Evolutionary conservation across 2,113 vertebrate genomes (phyloP).

Genomic region (Protobothrops flavoviridis): DNA sequence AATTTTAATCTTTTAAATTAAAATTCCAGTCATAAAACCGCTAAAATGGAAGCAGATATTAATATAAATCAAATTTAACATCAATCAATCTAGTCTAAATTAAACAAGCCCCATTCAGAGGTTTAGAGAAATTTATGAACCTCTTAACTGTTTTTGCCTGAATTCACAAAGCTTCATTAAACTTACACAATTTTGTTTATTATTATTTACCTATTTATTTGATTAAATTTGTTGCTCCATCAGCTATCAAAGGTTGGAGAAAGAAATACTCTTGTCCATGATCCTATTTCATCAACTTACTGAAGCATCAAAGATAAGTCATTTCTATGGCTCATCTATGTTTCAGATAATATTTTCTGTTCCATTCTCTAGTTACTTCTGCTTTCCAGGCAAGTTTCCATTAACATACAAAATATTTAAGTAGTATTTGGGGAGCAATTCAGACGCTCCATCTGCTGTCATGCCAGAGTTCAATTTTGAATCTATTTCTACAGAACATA

Average conservation of each 20-base stretch:
- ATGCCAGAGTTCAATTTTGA: not conserved
- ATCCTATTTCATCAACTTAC: not conserved
- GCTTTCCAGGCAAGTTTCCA: not conserved
- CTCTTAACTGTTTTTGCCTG: not conserved
- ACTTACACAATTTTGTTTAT: not conserved
- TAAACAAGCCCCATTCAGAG: not conserved
- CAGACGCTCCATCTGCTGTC: conserved; percentile 1
- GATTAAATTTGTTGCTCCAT: not conserved
- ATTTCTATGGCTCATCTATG: not conserved
- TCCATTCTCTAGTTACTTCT: not conserved
- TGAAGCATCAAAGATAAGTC: not conserved
- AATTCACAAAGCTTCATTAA: not conserved
- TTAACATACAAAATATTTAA: not conserved
- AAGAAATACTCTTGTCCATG: not conserved
- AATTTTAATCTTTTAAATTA: not conserved
- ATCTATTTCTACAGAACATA: not conserved
- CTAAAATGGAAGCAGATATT: not conserved
- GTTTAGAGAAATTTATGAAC: not conserved
- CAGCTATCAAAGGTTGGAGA: not conserved
- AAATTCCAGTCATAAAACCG: not conserved
- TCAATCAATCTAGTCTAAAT: not conserved
- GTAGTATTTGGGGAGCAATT: not conserved
- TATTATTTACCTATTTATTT: not conserved
- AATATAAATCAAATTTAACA: not conserved
- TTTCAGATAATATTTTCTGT: not conserved